Evolutionary conservation across 2,888 invertebrate species (phyloP).

Genomic region (Hecatera dysodea): DNA sequence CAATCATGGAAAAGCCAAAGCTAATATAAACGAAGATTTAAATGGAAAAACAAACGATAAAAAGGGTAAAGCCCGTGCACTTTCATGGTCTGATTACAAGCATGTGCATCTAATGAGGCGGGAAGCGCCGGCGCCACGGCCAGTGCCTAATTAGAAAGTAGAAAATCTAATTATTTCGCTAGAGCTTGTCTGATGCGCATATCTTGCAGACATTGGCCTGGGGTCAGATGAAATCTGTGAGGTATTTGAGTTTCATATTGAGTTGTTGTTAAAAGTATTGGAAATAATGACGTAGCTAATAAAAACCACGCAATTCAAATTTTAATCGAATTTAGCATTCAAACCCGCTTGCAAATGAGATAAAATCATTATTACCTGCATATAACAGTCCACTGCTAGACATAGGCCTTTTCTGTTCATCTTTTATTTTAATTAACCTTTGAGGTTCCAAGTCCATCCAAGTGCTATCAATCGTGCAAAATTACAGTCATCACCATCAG

Average conservation of each 20-base stretch:
- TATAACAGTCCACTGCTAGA: neutral
- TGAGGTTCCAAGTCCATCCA: neutral
- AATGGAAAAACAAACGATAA: slow-evolving; percentile 33
- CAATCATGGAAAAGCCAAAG: neutral
- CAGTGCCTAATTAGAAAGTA: slow-evolving; percentile 82
- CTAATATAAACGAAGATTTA: slow-evolving; percentile 18
- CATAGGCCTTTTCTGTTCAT: neutral
- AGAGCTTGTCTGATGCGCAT: slow-evolving; percentile 42
- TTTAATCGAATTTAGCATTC: neutral
- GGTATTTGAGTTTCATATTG: slow-evolving; percentile 2
- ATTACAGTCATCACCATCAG: neutral
- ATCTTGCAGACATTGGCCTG: slow-evolving; percentile 23
- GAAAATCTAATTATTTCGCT: slow-evolving; percentile 78
- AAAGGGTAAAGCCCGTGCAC: slow-evolving; percentile 31
- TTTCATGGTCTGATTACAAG: slow-evolving; percentile 55
- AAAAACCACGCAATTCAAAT: too few species aligned
- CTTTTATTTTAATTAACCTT: neutral
- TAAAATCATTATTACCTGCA: neutral
- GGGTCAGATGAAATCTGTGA: slow-evolving; percentile 31
- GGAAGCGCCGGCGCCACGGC: slow-evolving; percentile 69
- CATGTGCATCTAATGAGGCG: slow-evolving; percentile 67
- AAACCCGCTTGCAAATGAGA: neutral
- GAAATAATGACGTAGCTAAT: neutral
- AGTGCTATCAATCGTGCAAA: neutral
- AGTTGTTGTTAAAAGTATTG: neutral